Conservation (phyloP, 2,113 vertebrate genomes). For the Porphyrio hochstetteri region DNA sequence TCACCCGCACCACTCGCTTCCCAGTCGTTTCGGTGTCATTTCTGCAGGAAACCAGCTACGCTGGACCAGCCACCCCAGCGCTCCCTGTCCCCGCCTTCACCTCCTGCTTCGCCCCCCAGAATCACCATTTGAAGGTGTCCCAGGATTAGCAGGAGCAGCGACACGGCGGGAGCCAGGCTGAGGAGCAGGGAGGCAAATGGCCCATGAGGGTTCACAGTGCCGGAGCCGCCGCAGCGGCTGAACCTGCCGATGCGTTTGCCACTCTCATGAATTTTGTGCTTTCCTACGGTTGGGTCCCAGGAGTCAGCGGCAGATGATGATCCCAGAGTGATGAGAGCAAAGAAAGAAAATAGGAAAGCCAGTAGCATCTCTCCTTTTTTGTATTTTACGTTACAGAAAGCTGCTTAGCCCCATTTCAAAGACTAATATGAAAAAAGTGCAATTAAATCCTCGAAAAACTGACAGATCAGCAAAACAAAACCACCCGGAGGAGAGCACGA, state of each 20-base stretch:
- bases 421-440: conserved; percentile 78
- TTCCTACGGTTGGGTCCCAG: not conserved
- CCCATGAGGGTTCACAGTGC: not conserved
- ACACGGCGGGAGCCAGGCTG: not conserved
- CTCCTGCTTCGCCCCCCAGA: not conserved
- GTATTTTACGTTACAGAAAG: conserved; percentile 66
- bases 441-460: conserved; percentile 81
- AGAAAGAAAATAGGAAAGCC: conserved; percentile 37
- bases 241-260: not conserved
- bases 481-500: conserved; percentile 77
- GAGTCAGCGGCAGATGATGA: conserved; percentile 2
- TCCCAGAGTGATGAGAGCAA: conserved; percentile 16
- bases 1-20: not conserved
- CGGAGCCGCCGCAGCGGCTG: not conserved
- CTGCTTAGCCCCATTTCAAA: conserved; percentile 76
- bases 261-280: not conserved
- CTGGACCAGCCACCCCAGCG: rapidly evolving
- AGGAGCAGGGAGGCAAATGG: not conserved
- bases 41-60: not conserved
- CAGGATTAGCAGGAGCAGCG: not conserved
- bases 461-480: conserved; percentile 84
- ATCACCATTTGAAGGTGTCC: not conserved
- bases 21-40: not conserved
- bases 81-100: not conserved
- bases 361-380: conserved; percentile 48